Base-by-base conservation (phyloP, 2,797 vertebrate species). In the Amazona finschi region DNA sequence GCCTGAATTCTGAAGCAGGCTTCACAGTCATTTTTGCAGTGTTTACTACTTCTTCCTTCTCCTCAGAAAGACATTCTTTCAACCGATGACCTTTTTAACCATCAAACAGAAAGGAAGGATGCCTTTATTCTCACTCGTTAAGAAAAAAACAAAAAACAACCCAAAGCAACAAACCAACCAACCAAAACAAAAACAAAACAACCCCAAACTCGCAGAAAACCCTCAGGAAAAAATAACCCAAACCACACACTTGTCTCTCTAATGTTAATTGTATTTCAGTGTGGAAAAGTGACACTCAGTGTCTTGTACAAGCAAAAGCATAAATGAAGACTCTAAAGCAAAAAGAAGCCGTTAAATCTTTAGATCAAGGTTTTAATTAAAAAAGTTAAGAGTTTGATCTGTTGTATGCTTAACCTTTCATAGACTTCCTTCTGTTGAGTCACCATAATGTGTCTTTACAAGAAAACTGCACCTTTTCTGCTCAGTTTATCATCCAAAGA, bases 381-480 rank as follows among this genome's bases (percentile, higher is more conserved):
- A 87, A 80, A 71, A 75, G 22, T 30, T 21, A 53, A 39, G 27
- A 25, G 22, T 81, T 75, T 91, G 25, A 66, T 69, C 47, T 85
- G 28, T 31, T 80, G 3, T 77, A 38, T 70, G 55, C 92, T 83
- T 80, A 69, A 50, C 25, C 46, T 86, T 91, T 75, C 78, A 52
- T 33, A 70, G 38, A 62, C 30, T 12, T 71, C 38, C 21, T 85
- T 53, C 58, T 75, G 66, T 60, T 92, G 39, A 94, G 43, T 70
- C 22, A 72, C 25, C 4, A 0, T 72, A 74, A 55, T 8, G 16
- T 50, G 57, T 82, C 46, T 85, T 77, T 85, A 77, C 44, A 87
- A 92, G 73, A 71, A 83, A 86, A 84, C 31, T 13, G 52, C 46
- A 91, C 46, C 57, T 89, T 87, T 95, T 95, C 89, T 92, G 58